These are phyloP conservation scores for Dascillus cervinus DNA, from an alignment of 2,888 invertebrate species.

Conservation along the genomic window DNA sequence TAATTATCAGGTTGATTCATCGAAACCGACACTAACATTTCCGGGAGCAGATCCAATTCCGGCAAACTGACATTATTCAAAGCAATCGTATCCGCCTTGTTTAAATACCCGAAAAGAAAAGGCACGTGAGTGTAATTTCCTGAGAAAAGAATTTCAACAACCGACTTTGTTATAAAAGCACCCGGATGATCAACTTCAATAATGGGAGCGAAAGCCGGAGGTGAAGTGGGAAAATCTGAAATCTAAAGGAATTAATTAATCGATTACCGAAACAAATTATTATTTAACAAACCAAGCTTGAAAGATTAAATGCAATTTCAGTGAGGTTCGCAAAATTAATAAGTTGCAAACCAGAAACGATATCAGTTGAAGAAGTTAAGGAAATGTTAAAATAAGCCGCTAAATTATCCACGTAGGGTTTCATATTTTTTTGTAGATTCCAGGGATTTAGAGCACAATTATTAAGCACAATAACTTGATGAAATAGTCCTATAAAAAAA, in stretches of 20 bases:
- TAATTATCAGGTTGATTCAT: too few species aligned
- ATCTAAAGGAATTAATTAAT: too few species aligned
- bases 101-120: too few species aligned
- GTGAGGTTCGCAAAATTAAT: too few species aligned
- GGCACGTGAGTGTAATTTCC: not conserved
- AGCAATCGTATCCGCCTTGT: too few species aligned
- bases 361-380: not conserved
- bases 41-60: too few species aligned
- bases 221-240: too few species aligned
- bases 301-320: too few species aligned
- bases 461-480: not conserved
- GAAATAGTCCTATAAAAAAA: not conserved
- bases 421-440: not conserved
- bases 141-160: not conserved
- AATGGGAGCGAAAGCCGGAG: not conserved
- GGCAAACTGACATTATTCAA: too few species aligned
- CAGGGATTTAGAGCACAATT: not conserved
- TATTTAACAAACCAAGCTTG: too few species aligned
- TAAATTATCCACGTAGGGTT: not conserved
- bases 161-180: not conserved
- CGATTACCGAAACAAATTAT: too few species aligned
- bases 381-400: not conserved
- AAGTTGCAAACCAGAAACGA: not conserved
- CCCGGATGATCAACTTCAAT: not conserved
- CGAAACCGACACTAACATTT: too few species aligned